phyloP scores from a whole-genome alignment of 2,888 invertebrate genomes.

The Oscheius myriophilus region DNA sequence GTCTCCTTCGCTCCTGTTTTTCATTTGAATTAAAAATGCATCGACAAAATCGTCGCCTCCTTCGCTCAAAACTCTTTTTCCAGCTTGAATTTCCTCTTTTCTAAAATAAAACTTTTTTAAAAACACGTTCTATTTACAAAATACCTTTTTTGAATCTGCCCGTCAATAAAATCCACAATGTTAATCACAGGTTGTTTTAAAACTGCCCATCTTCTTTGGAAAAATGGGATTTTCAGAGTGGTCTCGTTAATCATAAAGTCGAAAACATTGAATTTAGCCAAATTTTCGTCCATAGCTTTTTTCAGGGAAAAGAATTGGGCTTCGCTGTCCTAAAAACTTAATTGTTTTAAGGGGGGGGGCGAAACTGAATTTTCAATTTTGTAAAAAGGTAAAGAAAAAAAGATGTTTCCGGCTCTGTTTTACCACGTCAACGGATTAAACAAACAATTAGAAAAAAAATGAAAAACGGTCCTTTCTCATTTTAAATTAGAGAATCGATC shows the following conservation, averaged over 20 bases:
- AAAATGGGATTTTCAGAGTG: background rate
- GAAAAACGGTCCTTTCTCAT: no score
- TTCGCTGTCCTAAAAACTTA: background rate
- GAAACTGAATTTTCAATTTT: no score
- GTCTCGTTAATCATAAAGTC: background rate
- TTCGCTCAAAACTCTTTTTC: background rate
- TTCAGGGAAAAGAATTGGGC: slow-evolving; percentile 2
- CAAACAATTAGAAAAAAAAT: no score
- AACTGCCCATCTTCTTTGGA: background rate
- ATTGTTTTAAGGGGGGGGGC: background rate
- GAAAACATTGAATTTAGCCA: background rate
- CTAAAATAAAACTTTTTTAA: background rate
- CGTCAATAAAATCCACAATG: background rate
- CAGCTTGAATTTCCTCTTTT: background rate
- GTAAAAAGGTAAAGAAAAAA: no score
- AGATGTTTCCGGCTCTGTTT: no score
- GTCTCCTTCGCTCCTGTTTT: no score
- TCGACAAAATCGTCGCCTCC: slow-evolving; percentile 4
- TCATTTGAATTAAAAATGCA: background rate
- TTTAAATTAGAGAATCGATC: no score
- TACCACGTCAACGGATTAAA: no score
- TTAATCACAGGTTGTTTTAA: background rate
- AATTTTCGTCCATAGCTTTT: background rate
- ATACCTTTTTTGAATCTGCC: background rate
- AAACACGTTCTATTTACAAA: background rate